Base-by-base conservation (phyloP, 2,797 vertebrate genomes). In the Schizopygopsis pylzovi region DNA sequence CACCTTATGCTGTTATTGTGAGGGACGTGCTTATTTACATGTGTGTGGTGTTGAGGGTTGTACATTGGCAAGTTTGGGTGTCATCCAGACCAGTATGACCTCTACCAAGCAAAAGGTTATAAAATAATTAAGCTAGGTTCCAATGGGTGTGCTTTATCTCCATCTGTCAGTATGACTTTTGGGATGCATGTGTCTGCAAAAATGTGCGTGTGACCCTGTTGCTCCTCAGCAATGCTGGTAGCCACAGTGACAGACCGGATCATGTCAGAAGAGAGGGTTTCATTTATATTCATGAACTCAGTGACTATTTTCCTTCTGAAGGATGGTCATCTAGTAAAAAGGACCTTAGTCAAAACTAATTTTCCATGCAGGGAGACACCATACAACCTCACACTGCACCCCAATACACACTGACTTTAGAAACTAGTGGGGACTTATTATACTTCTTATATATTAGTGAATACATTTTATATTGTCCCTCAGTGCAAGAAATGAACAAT, bases 251-350 rank as follows among this genome's bases (percentile, higher is more conserved):
- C 90, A 91, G 71, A 84, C 86, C 84, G 47, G 91, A 91, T 91
- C 86, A 91, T 92, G 88, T 93, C 91, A 94, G 91, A 91, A 90
- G 85, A 92, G 89, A 89, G 77, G 83, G 78, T 85, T 87, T 94
- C 89, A 92, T 94, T 87, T 85, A 95, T 94, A 95, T 93, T 93
- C 87, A 93, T 90, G n/a, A 68, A 65, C 82, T 89, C 89, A 82
- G 87, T 88, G 85, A 86, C 52, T 75, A 87, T 85, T 82, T 89
- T 88, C 88, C 84, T 92, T 91, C 93, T 92, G 89, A 93, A 93
- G 84, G 82, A 77, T 84, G 79, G 90, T 86, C 86, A 89, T 91
- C 90, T 89, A 54, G 43, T 70, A 33, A 87, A 85, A 79, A 79
- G 22, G 33, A 56, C 90, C 18, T 84, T 12, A 16, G 78, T 71